phyloP scores from a whole-genome alignment of 2,888 invertebrate genomes.

The Lasioglossum calceatum region DNA sequence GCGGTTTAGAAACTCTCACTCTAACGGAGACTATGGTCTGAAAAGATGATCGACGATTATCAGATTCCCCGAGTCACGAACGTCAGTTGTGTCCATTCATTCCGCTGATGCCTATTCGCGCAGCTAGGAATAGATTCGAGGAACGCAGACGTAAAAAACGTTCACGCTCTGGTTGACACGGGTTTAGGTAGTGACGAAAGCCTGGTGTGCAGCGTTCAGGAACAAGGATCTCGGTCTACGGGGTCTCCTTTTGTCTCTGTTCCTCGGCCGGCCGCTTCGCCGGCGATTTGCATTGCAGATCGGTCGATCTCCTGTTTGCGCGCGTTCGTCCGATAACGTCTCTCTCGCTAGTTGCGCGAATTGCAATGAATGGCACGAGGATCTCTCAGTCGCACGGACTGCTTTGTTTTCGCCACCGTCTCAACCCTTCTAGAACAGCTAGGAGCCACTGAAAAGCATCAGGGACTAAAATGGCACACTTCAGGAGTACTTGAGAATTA shows the following conservation, averaged over 20 bases:
- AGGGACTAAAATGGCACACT: background rate
- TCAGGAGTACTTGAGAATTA: background rate
- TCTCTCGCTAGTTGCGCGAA: background rate
- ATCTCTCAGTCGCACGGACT: background rate
- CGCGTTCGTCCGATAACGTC: background rate
- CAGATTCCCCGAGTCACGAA: background rate
- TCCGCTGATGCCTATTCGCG: background rate
- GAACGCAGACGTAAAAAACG: constrained; percentile 19
- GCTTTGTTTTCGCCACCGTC: background rate
- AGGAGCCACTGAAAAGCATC: background rate
- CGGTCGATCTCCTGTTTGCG: background rate
- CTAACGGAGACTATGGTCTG: background rate
- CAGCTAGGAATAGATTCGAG: background rate
- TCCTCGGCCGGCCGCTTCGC: background rate
- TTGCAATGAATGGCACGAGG: background rate
- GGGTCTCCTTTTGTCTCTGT: constrained; percentile 20
- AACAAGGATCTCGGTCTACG: constrained; percentile 42
- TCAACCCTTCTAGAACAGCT: background rate
- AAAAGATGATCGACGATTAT: background rate
- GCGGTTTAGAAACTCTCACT: background rate
- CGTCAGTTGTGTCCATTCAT: background rate
- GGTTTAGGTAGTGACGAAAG: constrained; percentile 64
- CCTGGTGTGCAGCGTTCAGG: constrained; percentile 63
- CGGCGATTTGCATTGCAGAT: constrained; percentile 41
- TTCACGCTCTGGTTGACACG: constrained; percentile 68